phyloP scores from a whole-genome alignment of 2,797 vertebrate genomes.

The Distichodus sexfasciatus region DNA sequence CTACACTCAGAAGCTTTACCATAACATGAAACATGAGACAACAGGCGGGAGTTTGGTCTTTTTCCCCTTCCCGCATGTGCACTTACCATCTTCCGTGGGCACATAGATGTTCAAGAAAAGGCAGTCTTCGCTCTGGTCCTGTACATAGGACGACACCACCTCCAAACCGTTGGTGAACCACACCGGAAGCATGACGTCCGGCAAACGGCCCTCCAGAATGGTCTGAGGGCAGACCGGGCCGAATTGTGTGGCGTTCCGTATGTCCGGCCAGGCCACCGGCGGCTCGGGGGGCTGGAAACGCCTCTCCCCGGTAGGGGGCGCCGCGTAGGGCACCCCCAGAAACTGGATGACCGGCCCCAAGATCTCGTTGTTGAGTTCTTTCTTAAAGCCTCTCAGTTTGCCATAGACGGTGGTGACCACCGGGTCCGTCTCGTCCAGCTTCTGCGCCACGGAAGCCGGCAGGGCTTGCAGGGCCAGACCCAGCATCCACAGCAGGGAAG shows the following conservation, averaged over 20 bases:
- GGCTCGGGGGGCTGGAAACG: constrained; percentile 96
- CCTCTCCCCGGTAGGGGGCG: constrained; percentile 89
- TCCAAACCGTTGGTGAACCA: constrained; percentile 99
- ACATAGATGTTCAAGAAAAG: constrained; percentile 98
- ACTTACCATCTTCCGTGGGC: constrained; percentile 99
- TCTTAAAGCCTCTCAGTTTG: constrained; percentile 91
- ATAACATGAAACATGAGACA: constrained; percentile 65
- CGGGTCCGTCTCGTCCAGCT: constrained; percentile 91
- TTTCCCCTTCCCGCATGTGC: constrained; percentile 43
- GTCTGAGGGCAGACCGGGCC: constrained; percentile 96
- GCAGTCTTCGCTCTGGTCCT: constrained; percentile 98
- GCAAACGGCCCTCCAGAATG: constrained; percentile 92
- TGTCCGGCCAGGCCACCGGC: constrained; percentile 84
- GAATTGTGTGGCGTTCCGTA: constrained; percentile 93
- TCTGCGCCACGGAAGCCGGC: constrained; percentile 79
- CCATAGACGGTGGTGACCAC: constrained; percentile 88
- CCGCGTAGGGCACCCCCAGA: constrained; percentile 91
- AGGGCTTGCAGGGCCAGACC: constrained; percentile 79
- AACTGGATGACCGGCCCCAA: constrained; percentile 95
- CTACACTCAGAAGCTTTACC: constrained; percentile 33
- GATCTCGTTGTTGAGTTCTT: constrained; percentile 98
- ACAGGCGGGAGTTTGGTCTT: constrained; percentile 29
- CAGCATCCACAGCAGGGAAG: constrained; percentile 72
- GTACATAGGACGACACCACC: constrained; percentile 93
- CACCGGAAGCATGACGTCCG: constrained; percentile 97